A percentile compares a stretch with the other conserved stretches of the same genome.
Conservation (phyloP, 2,888 invertebrate genomes). For the Apodemia mormo region DNA sequence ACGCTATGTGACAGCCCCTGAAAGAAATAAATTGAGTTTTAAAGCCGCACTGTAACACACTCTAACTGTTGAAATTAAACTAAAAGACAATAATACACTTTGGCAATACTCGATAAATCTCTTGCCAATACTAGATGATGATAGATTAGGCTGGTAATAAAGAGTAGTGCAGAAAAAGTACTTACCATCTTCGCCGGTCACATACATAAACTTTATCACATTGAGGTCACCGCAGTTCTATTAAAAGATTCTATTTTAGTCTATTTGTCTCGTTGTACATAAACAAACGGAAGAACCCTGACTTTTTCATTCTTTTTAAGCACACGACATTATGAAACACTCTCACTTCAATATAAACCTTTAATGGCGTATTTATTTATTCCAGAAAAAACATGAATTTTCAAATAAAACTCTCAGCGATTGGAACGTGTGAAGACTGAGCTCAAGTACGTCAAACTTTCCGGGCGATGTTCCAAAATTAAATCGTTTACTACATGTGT, state of each 20-base stretch:
- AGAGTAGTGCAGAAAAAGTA: slow-evolving; percentile 46
- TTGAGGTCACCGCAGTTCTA: slow-evolving; percentile 66
- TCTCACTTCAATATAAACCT: slow-evolving; percentile 14
- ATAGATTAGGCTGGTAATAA: slow-evolving; percentile 48
- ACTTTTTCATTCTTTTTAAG: slow-evolving; percentile 5
- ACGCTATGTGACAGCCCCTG: slow-evolving; percentile 44
- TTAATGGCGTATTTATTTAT: slow-evolving; percentile 13
- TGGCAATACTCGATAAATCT: slow-evolving; percentile 57
- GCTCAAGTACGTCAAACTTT: slow-evolving; percentile 56
- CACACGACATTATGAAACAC: slow-evolving; percentile 17
- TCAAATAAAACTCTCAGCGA: slow-evolving; percentile 53
- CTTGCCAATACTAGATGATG: slow-evolving; percentile 64
- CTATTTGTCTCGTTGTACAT: slow-evolving; percentile 49
- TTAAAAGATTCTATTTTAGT: slow-evolving; percentile 77
- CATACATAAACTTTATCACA: slow-evolving; percentile 55
- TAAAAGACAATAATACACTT: slow-evolving; percentile 36
- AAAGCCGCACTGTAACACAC: slow-evolving; percentile 23
- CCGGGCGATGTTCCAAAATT: slow-evolving; percentile 76
- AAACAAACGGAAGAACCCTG: slow-evolving; percentile 51
- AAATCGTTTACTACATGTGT: slow-evolving; percentile 62
- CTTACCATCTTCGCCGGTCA: slow-evolving; percentile 60
- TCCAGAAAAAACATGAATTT: slow-evolving; percentile 45
- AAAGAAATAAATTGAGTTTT: slow-evolving; percentile 42
- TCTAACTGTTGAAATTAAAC: slow-evolving; percentile 19
- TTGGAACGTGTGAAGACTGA: slow-evolving; percentile 57